Evolutionary conservation across 2,113 vertebrate genomes (phyloP).

Genomic region (Elgaria multicarinata): DNA sequence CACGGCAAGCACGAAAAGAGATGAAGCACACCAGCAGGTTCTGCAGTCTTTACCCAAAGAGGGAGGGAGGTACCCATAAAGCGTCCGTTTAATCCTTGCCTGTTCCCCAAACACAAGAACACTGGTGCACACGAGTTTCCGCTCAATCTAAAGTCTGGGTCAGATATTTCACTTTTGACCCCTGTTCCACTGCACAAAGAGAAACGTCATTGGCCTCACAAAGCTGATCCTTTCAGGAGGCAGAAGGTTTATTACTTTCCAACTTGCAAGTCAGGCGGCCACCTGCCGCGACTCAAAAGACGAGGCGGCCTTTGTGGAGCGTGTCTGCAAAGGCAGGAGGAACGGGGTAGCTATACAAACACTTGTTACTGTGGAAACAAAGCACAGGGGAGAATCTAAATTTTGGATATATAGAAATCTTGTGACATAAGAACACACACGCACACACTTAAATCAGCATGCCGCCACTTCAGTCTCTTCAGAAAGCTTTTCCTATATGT

Average conservation of each 20-base stretch:
- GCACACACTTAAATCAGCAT: conserved; percentile 1
- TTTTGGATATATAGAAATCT: conserved; percentile 20
- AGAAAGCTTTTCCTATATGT: neutral
- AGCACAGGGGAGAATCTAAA: neutral
- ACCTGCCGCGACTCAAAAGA: neutral
- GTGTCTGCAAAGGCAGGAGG: neutral
- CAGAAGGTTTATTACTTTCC: conserved; percentile 15
- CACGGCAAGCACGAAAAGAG: neutral
- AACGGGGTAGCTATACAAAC: neutral
- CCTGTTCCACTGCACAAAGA: neutral
- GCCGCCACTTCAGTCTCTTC: neutral
- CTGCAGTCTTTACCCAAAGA: neutral
- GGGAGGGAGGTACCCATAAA: neutral
- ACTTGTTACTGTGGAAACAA: conserved; percentile 25
- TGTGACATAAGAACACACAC: conserved; percentile 7
- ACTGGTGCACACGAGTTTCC: conserved; percentile 6
- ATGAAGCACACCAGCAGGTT: neutral
- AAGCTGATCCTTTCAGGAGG: neutral
- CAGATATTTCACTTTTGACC: conserved; percentile 27
- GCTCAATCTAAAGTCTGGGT: conserved; percentile 10
- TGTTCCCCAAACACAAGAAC: neutral
- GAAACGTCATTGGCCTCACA: conserved; percentile 15
- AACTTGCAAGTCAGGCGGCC: conserved; percentile 17
- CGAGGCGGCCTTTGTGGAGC: neutral
- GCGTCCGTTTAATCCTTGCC: neutral